Percentiles rank a stretch among this genome's conserved stretches.
These are phyloP conservation scores for Neosalanx taihuensis DNA, from an alignment of 2,797 vertebrate genomes.

Conservation along the genomic window DNA sequence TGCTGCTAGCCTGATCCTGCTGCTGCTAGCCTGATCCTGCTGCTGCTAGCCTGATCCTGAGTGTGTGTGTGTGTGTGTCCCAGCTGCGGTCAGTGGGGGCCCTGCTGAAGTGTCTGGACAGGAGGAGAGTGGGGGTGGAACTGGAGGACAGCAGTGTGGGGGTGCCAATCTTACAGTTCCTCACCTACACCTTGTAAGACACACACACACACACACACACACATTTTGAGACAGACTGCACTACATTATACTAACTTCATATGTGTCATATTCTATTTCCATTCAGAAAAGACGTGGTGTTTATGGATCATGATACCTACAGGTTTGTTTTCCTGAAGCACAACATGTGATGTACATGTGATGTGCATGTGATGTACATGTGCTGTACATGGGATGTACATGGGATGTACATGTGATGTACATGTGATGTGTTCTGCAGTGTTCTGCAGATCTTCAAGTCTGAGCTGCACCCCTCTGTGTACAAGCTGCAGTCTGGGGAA, in stretches of 20 bases:
- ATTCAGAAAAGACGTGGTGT: conserved; percentile 76
- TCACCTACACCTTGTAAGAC: conserved; percentile 82
- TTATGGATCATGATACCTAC: conserved; percentile 82
- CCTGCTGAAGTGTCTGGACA: conserved; percentile 91
- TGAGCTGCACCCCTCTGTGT: conserved; percentile 92
- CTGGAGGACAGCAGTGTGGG: conserved; percentile 83
- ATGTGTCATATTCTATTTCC: conserved; percentile 30
- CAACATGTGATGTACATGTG: background rate
- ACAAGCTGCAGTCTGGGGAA: conserved; percentile 88
- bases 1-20: conserved; percentile 6
- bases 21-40: background rate
- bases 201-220: conserved; percentile 33
- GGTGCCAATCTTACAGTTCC: conserved; percentile 88
- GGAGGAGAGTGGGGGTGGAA: conserved; percentile 89
- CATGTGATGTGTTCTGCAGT: conserved; percentile 52
- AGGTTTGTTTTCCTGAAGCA: conserved; percentile 65
- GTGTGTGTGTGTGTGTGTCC: conserved; percentile 24
- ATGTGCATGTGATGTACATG: no score
- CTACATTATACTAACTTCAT: conserved; percentile 5
- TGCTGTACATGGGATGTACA: no score
- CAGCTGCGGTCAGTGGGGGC: conserved; percentile 87
- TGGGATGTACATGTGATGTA: no score
- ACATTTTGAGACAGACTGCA: conserved; percentile 7
- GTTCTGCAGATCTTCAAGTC: conserved; percentile 97
- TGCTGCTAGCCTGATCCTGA: conserved; percentile 9